Evolutionary conservation across 1,140 invertebrate genomes (phyloP).

Genomic region (Orius insidiosus): DNA sequence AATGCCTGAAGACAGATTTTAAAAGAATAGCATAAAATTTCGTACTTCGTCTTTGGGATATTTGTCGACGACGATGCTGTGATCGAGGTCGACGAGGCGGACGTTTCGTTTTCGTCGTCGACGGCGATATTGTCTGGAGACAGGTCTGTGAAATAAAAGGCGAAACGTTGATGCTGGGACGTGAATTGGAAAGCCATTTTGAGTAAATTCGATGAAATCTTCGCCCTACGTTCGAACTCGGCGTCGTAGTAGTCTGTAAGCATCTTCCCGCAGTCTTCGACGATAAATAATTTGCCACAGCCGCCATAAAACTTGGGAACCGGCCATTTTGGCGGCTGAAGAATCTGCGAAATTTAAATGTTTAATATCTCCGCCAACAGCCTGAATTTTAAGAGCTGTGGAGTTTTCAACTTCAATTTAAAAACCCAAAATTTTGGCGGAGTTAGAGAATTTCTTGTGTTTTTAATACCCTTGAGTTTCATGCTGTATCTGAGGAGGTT

Average conservation of each 20-base stretch:
- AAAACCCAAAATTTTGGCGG: too few relatives aligned
- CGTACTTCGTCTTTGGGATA: conserved; percentile 13
- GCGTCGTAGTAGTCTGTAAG: conserved; percentile 33
- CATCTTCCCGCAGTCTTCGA: conserved; percentile 42
- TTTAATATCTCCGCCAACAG: too few relatives aligned
- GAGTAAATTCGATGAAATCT: conserved; percentile 41
- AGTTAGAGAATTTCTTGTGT: too few relatives aligned
- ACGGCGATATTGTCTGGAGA: conserved; percentile 54
- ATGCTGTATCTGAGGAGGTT: too few relatives aligned
- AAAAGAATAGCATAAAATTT: too few relatives aligned
- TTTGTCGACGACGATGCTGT: conserved; percentile 48
- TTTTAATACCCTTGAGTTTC: too few relatives aligned
- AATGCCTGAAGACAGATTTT: conserved; percentile 23
- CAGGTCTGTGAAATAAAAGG: conserved; percentile 55
- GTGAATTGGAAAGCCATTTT: conserved; percentile 43
- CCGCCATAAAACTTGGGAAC: conserved; percentile 49
- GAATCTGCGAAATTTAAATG: conserved; percentile 31
- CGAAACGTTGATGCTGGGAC: conserved; percentile 35
- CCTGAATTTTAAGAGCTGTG: too few relatives aligned
- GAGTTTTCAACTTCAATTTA: too few relatives aligned
- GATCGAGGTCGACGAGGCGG: conserved; percentile 48
- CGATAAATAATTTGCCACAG: conserved; percentile 48
- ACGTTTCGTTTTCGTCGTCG: conserved; percentile 33
- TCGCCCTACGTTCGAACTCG: conserved; percentile 38
- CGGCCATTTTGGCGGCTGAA: conserved; percentile 39